Percentiles rank a stretch among this genome's conserved stretches.
Conservation (phyloP, 2,888 invertebrate species). For the Trachelus stipa region DNA sequence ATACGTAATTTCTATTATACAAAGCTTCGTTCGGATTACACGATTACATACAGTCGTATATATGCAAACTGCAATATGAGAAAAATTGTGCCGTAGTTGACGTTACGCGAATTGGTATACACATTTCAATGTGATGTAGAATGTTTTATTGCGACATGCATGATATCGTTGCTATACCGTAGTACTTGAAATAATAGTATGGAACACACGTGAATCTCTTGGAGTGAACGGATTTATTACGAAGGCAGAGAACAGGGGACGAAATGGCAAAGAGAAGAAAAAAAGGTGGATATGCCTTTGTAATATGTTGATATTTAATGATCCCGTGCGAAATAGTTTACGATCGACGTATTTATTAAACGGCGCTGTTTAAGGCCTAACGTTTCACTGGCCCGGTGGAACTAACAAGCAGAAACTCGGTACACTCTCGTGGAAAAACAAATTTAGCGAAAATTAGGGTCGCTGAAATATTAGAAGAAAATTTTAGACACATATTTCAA, state of each 20-base stretch:
- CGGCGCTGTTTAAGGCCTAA: constrained; percentile 49
- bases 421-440: constrained; percentile 32
- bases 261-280: constrained; percentile 25
- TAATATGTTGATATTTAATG: constrained; percentile 60
- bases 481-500: background rate
- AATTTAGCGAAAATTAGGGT: constrained; percentile 18
- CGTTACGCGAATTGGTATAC: background rate
- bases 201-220: constrained; percentile 36
- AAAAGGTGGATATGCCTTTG: constrained; percentile 35
- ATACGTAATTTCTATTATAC: background rate
- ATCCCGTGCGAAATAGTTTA: constrained; percentile 57
- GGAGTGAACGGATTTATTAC: constrained; percentile 51
- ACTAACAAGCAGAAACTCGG: constrained; percentile 48
- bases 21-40: background rate
- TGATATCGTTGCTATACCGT: background rate
- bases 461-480: background rate
- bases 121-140: background rate
- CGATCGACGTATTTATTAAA: constrained; percentile 63
- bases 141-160: background rate
- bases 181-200: constrained; percentile 47
- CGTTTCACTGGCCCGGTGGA: constrained; percentile 31
- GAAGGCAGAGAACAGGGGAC: constrained; percentile 33
- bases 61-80: background rate
- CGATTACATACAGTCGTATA: background rate
- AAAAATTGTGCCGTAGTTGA: background rate